Base-by-base conservation (phyloP, 2,113 vertebrate species). In the Tonatia bakeri region DNA sequence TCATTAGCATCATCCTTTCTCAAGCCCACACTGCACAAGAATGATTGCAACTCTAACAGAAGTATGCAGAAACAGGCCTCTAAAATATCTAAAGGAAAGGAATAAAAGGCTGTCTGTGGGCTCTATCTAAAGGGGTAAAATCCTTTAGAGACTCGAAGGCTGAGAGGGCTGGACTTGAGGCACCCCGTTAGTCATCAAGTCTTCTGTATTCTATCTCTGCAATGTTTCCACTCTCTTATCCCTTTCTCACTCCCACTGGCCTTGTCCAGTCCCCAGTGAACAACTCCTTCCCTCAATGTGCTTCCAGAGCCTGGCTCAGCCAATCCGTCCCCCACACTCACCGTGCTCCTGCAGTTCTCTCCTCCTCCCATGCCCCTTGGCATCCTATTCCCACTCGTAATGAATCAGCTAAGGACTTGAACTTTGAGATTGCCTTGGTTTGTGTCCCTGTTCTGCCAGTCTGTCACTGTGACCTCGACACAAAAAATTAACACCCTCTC, bases 21-120 rank as follows among this genome's bases (percentile, higher is more conserved):
- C 77, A 75, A 88, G 82, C 40, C 82, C 50, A 76, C 33, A 1
- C 28, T 85, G 50, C 69, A 47, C 67, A 76, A 59, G 69, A 75
- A 40, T 38, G 86, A 79, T 84, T 12, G 2, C 43, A 22, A 82
- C 64, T 76, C 86, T 82, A 70, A 77, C 73, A 89, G 95, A 92
- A 56, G 56, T 82, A 89, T 95, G 79, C 43, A 0, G 9, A 93
- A 88, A 95, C 67, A 69, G 77, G 17, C 36, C 72, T 61, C 47
- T 94, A 95, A 92, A 95, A 95, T 90, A 95, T 84, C 84, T 87
- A 91, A 64, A 88, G 52, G 85, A 86, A 87, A 90, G 24, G 64
- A 87, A 91, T 77, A 88, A 90, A 94, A 81, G 76, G 77, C 79
- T 15, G 19, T 47, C 85, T 56, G 45, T 43, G 52, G 92, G 76